Evolutionary conservation across 2,797 vertebrate genomes (phyloP).

Genomic region (Oreonectes daqikongensis): DNA sequence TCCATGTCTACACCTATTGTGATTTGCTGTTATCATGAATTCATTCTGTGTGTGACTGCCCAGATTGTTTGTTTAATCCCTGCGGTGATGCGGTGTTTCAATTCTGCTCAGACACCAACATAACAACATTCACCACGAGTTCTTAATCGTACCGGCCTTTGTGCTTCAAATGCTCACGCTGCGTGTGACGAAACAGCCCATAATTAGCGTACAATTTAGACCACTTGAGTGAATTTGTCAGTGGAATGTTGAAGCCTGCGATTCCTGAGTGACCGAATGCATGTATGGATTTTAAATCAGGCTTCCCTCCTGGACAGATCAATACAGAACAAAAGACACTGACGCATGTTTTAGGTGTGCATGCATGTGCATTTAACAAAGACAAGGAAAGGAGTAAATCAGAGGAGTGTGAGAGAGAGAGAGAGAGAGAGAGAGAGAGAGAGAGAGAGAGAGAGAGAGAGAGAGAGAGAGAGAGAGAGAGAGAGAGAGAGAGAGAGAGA

Average conservation of each 20-base stretch:
- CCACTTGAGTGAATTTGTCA: constrained; percentile 55
- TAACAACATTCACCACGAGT: neutral
- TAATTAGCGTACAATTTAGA: constrained; percentile 63
- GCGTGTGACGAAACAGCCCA: constrained; percentile 9
- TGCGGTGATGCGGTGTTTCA: neutral
- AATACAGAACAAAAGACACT: constrained; percentile 5
- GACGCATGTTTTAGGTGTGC: neutral
- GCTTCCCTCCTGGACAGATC: neutral
- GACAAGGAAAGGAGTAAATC: neutral
- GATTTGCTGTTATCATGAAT: constrained; percentile 9
- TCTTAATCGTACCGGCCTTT: neutral
- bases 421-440: no score
- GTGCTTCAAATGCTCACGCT: constrained; percentile 3
- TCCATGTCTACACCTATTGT: neutral
- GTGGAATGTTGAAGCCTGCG: constrained; percentile 58
- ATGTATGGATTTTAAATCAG: neutral
- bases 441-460: no score
- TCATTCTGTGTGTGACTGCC: neutral
- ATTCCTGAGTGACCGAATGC: constrained; percentile 11
- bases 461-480: no score
- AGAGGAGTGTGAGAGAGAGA: neutral
- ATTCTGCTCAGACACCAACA: neutral
- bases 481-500: no score
- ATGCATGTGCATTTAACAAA: constrained; percentile 10
- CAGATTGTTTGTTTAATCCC: constrained; percentile 39